phyloP scores from a whole-genome alignment of 2,113 vertebrate species.

The Tympanuchus pallidicinctus region DNA sequence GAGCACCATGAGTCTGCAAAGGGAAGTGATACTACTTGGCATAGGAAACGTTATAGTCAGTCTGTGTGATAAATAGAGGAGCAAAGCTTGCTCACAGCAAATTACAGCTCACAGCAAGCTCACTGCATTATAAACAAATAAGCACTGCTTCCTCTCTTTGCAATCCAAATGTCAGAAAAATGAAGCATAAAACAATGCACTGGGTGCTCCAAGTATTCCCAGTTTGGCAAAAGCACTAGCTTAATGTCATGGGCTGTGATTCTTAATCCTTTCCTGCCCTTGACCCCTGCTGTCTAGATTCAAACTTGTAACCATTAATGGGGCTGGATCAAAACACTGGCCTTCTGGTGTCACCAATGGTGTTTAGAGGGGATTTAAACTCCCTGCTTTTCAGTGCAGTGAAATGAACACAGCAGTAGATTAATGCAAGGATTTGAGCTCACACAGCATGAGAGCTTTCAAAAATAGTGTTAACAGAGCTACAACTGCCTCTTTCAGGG shows the following conservation, averaged over 20 bases:
- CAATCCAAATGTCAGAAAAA: slow-evolving; percentile 55
- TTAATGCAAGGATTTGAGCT: slow-evolving; percentile 83
- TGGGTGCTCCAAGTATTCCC: slow-evolving; percentile 56
- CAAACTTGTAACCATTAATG: slow-evolving; percentile 82
- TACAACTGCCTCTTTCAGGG: slow-evolving; percentile 73
- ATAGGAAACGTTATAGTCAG: slow-evolving; percentile 1
- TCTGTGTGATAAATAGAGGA: not conserved
- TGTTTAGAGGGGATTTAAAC: slow-evolving; percentile 84
- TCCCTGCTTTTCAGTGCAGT: slow-evolving; percentile 77
- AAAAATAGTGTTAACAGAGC: slow-evolving; percentile 80
- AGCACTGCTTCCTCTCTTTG: slow-evolving; percentile 11
- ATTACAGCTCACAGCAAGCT: slow-evolving; percentile 29
- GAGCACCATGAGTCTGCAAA: not conserved
- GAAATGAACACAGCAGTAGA: slow-evolving; percentile 84
- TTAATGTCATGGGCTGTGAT: slow-evolving; percentile 76
- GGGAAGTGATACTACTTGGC: not conserved
- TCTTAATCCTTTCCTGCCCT: slow-evolving; percentile 84
- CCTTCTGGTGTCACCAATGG: slow-evolving; percentile 78
- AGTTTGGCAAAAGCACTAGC: slow-evolving; percentile 72
- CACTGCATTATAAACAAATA: slow-evolving; percentile 24
- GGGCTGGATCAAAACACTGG: slow-evolving; percentile 76
- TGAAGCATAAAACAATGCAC: slow-evolving; percentile 39
- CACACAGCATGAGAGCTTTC: slow-evolving; percentile 82
- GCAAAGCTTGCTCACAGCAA: slow-evolving; percentile 12
- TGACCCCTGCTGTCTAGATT: slow-evolving; percentile 80